phyloP scores from a whole-genome alignment of 1,140 invertebrate genomes.

The Schlechtendalia chinensis region DNA sequence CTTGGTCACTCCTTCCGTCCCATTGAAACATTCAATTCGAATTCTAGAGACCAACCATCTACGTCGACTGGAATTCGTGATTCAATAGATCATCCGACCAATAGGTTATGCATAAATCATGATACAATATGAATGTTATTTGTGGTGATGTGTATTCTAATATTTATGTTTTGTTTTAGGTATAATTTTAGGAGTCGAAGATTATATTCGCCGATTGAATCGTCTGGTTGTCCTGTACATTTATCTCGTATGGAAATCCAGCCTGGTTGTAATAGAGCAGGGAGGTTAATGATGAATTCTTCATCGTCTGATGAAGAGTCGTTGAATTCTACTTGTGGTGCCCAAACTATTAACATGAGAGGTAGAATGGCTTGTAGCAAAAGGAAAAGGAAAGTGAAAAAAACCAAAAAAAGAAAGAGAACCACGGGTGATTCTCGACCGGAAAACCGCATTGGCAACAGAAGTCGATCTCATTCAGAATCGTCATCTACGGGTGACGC shows the following conservation, averaged over 20 bases:
- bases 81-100: constrained; percentile 25
- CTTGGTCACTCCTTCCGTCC: background rate
- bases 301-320: constrained; percentile 27
- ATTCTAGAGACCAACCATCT: constrained; percentile 25
- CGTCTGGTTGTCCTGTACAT: background rate
- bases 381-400: constrained; percentile 2
- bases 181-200: constrained; percentile 32
- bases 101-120: background rate
- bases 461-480: constrained; percentile 21
- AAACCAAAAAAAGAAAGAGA: constrained; percentile 12
- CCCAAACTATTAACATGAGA: background rate
- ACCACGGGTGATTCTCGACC: background rate
- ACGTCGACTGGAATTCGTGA: constrained; percentile 34
- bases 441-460: background rate
- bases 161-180: background rate
- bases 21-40: background rate
- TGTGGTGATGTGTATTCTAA: background rate
- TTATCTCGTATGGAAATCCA: background rate
- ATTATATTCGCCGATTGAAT: background rate
- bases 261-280: background rate
- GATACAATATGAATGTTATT: background rate
- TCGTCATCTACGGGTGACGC: background rate
- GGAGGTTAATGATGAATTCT: background rate
- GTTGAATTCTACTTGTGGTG: background rate
- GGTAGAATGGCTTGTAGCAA: background rate